Base-by-base conservation (phyloP, 2,888 invertebrate species). In the Nematopogon swammerdamellus region DNA sequence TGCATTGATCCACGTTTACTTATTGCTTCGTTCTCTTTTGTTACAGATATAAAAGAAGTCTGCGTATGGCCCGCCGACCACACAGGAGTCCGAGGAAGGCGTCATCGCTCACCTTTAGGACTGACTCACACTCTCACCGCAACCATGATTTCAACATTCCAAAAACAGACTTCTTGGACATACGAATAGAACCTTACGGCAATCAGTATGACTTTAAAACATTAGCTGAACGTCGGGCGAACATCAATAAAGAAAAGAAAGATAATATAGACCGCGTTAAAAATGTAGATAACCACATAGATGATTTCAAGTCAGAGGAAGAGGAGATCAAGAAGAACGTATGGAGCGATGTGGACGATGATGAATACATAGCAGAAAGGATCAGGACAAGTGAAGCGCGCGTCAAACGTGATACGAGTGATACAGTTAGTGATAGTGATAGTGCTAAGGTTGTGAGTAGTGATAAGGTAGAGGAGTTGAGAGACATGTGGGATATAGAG, bases 401-500 rank as follows among this genome's bases (percentile, higher is more conserved):
- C 59, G 68, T 66, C 51, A 76, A 70, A 73, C 79, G 79, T 75
- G 76, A 76, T 74, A 74, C 66, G 62, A 67, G 66, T 64, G 63
- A 56, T 57, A 62, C 57, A 65, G 56, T 65, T 63, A 70, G 72
- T 73, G 71, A 68, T 68, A 72, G 73, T 74, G 75, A 71, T 70
- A 72, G 72, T 68, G 76, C 70, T 55, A 63, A 65, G 76, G 79
- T 79, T 79, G 79, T 79, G 79, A 79, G 65, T 79, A 79, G 77
- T 76, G 75, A 72, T 73, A 79, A 72, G 75, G 72, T 61, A n/a
- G n/a, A n/a, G n/a, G n/a, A n/a, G n/a, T 60, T 63, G 67, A 82
- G 80, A 81, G 77, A 70, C 58, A 87, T 88, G 86, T 87, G 87
- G 87, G 86, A 86, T 74, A 81, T 87, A 72, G 84, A 85, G 64